phyloP scores from a whole-genome alignment of 2,888 invertebrate species.

The Platycheirus rosarum region DNA sequence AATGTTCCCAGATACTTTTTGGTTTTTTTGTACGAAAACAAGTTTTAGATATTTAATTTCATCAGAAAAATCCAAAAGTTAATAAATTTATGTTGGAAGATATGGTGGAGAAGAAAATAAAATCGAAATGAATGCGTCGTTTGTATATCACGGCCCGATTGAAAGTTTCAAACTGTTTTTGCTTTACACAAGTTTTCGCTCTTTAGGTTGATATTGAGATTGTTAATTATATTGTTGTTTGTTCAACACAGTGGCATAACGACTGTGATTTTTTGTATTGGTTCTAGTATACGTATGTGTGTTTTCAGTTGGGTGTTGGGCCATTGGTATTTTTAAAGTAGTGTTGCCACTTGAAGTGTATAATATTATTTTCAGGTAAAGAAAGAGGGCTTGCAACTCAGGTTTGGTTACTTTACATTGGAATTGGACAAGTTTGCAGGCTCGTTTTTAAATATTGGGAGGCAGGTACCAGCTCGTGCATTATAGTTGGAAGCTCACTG shows the following conservation, averaged over 20 bases:
- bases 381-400: conserved; percentile 10
- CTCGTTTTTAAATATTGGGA: background rate
- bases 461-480: background rate
- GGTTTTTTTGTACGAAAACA: background rate
- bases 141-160: conserved; percentile 76
- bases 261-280: too few species aligned
- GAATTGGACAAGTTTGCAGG: conserved; percentile 18
- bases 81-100: conserved; percentile 3
- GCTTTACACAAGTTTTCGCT: conserved; percentile 64
- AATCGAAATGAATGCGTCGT: conserved; percentile 65
- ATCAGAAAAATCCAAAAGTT: background rate
- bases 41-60: background rate
- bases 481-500: conserved; percentile 36
- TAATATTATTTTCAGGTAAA: background rate
- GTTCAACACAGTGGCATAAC: background rate
- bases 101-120: conserved; percentile 1
- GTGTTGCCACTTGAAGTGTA: conserved; percentile 56
- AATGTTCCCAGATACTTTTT: background rate
- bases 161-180: conserved; percentile 76
- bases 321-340: conserved; percentile 23
- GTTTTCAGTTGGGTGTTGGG: background rate
- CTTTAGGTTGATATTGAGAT: conserved; percentile 46
- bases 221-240: conserved; percentile 57
- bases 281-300: too few species aligned
- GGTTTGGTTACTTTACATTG: conserved; percentile 26